These are phyloP conservation scores for Melanotaenia duboulayi DNA, from an alignment of 2,113 vertebrate species.

Conservation along the genomic window DNA sequence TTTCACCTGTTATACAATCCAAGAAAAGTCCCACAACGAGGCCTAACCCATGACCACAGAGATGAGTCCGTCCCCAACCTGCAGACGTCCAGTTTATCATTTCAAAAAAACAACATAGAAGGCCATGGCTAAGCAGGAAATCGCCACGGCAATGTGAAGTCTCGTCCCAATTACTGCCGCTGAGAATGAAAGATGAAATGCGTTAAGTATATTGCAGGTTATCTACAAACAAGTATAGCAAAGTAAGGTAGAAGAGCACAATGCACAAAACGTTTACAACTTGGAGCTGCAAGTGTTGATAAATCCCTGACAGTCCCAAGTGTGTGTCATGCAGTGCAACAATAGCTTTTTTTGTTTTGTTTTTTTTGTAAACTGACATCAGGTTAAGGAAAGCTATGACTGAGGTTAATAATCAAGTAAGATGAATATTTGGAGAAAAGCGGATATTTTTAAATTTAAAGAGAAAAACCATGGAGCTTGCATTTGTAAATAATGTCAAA, in stretches of 20 bases:
- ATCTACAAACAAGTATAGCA: neutral
- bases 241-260: neutral
- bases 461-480: too few species aligned
- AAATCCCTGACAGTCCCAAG: neutral
- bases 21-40: constrained; percentile 45
- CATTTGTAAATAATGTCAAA: too few species aligned
- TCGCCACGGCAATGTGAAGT: constrained; percentile 88
- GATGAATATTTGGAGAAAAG: too few species aligned
- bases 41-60: constrained; percentile 29
- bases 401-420: too few species aligned
- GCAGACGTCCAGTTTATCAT: constrained; percentile 79
- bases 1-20: constrained; percentile 48
- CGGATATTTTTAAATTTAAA: too few species aligned
- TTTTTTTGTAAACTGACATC: too few species aligned
- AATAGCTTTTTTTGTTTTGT: too few species aligned
- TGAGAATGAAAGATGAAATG: constrained; percentile 55
- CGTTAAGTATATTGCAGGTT: neutral
- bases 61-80: constrained; percentile 37
- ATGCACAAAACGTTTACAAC: neutral
- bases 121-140: constrained; percentile 90
- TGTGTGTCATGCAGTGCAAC: neutral
- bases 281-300: neutral
- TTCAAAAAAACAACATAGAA: constrained; percentile 92
- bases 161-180: constrained; percentile 93
- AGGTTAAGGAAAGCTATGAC: too few species aligned